A percentile compares a stretch with the other conserved stretches of the same genome.
Evolutionary conservation across 92 coral and sea anemone species (phyloP).

Genomic region (Porites evermanni): DNA sequence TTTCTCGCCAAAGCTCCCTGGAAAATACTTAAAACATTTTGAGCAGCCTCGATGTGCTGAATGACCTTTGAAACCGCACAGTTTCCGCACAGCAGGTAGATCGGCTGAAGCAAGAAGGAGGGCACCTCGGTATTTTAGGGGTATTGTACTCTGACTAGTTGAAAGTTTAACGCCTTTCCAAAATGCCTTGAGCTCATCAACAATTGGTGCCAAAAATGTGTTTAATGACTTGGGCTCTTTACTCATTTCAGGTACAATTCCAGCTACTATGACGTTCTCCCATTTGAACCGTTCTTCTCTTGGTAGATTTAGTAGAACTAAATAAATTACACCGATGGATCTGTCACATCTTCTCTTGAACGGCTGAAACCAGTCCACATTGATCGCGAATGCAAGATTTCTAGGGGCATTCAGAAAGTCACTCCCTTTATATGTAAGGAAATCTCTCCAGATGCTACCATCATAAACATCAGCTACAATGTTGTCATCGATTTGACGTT

Average conservation of each 20-base stretch:
- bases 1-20: constrained; percentile 42
- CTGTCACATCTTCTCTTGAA: constrained; percentile 59
- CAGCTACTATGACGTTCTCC: constrained; percentile 65
- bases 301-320: constrained; percentile 68
- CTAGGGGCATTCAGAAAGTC: constrained; percentile 45
- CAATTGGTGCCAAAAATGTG: constrained; percentile 43
- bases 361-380: constrained; percentile 80
- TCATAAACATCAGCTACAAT: constrained; percentile 61
- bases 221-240: constrained; percentile 66
- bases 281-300: constrained; percentile 67
- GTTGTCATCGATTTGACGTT: constrained; percentile 23
- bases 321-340: constrained; percentile 71
- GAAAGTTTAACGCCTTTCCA: constrained; percentile 54
- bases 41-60: constrained; percentile 56
- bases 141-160: constrained; percentile 49
- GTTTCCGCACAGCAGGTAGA: constrained; percentile 57
- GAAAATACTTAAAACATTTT: constrained; percentile 49
- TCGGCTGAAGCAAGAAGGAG: constrained; percentile 53
- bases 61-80: constrained; percentile 62
- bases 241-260: constrained; percentile 53
- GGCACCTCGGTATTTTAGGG: constrained; percentile 38
- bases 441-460: constrained; percentile 66
- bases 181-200: constrained; percentile 48
- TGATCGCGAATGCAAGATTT: constrained; percentile 61
- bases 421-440: constrained; percentile 37